Evolutionary conservation across 2,797 vertebrate species (phyloP).

Genomic region (Parotocinclus haroldoi): DNA sequence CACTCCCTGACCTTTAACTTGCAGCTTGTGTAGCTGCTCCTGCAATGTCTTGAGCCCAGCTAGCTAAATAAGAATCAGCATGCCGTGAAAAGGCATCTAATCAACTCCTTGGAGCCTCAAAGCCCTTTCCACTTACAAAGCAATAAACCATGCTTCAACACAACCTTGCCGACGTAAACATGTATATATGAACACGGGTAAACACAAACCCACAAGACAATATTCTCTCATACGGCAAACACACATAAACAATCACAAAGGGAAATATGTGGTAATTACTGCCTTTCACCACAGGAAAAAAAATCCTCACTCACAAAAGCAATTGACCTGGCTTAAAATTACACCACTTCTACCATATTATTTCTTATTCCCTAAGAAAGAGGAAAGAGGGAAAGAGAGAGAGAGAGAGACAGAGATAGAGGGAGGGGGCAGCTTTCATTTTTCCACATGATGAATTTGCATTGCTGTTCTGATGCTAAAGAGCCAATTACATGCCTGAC

Average conservation of each 20-base stretch:
- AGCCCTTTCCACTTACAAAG: slow-evolving; percentile 11
- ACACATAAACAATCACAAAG: background rate
- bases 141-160: slow-evolving; percentile 3
- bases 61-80: slow-evolving; percentile 3
- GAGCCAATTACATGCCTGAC: slow-evolving; percentile 31
- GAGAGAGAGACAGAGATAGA: background rate
- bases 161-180: background rate
- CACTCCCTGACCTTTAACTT: background rate
- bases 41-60: background rate
- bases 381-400: background rate
- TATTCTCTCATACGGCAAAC: background rate
- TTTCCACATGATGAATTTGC: slow-evolving; percentile 15
- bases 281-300: slow-evolving; percentile 15
- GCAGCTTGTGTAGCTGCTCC: background rate
- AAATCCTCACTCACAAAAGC: slow-evolving; percentile 32
- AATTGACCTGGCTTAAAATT: background rate
- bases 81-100: slow-evolving; percentile 22
- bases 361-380: background rate
- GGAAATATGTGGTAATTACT: background rate
- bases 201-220: slow-evolving; percentile 3
- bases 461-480: slow-evolving; percentile 18
- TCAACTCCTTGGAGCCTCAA: slow-evolving; percentile 14
- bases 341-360: background rate
- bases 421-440: background rate
- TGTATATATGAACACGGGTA: background rate